Conservation (phyloP, 2,888 invertebrate species). For the Onchidella celtica region DNA sequence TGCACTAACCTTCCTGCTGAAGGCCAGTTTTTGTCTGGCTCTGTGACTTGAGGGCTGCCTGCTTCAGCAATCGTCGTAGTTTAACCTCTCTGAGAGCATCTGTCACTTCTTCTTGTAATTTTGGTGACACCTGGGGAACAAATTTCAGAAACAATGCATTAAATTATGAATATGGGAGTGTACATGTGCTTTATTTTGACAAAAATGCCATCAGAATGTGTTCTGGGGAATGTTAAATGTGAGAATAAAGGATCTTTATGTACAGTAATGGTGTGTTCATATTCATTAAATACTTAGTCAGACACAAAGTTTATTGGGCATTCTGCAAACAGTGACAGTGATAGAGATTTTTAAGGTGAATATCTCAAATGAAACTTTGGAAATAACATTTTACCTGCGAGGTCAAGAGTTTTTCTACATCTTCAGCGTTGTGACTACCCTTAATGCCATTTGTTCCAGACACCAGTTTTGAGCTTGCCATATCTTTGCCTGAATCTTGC, state of each 20-base stretch:
- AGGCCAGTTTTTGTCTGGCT: constrained; percentile 46
- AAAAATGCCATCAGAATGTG: too few relatives aligned
- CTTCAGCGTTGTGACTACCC: background rate
- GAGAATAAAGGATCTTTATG: too few relatives aligned
- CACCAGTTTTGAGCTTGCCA: background rate
- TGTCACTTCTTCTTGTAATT: constrained; percentile 24
- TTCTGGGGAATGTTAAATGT: too few relatives aligned
- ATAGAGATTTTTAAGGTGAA: too few relatives aligned
- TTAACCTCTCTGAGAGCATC: constrained; percentile 47
- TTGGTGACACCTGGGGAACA: constrained; percentile 10
- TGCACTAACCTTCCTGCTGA: constrained; percentile 52
- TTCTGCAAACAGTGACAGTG: too few relatives aligned
- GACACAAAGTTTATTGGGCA: too few relatives aligned
- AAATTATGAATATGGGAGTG: too few relatives aligned
- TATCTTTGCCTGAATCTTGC: constrained; percentile 36
- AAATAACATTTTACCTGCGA: constrained; percentile 44
- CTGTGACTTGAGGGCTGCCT: constrained; percentile 6
- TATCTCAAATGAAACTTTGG: too few relatives aligned
- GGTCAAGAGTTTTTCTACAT: constrained; percentile 39
- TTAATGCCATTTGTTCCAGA: background rate
- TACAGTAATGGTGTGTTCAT: too few relatives aligned
- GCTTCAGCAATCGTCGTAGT: constrained; percentile 36
- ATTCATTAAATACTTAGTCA: too few relatives aligned
- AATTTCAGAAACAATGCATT: too few relatives aligned
- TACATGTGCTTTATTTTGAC: too few relatives aligned